Evolutionary conservation across 2,888 invertebrate species (phyloP).

Genomic region (Nudaria mundana): DNA sequence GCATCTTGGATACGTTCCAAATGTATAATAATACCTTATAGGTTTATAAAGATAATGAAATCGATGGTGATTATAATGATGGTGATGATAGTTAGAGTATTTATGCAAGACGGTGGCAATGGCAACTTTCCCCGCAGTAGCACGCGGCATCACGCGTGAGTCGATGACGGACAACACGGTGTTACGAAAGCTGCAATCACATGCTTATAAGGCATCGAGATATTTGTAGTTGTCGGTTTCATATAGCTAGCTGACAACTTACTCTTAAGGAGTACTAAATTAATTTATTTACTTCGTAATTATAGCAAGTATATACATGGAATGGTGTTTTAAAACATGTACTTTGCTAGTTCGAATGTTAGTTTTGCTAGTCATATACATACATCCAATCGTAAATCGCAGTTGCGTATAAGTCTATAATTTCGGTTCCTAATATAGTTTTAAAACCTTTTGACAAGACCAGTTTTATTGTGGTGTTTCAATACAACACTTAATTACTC

Average conservation of each 20-base stretch:
- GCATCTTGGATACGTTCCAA: conserved; percentile 41
- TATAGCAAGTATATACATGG: too few species aligned
- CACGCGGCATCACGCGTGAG: conserved; percentile 48
- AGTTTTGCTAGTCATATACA: too few species aligned
- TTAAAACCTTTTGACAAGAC: too few species aligned
- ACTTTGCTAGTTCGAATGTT: too few species aligned
- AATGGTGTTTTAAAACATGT: too few species aligned
- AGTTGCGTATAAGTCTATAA: too few species aligned
- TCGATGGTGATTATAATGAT: conserved; percentile 26
- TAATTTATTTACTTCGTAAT: conserved; percentile 20
- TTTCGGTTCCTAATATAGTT: too few species aligned
- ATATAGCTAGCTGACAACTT: conserved; percentile 25
- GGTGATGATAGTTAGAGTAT: conserved; percentile 46
- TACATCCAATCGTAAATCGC: too few species aligned
- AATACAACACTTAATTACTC: too few species aligned
- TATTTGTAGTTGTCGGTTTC: conserved; percentile 44
- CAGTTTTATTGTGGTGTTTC: too few species aligned
- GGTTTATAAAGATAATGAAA: conserved; percentile 28
- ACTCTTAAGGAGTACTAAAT: conserved; percentile 22
- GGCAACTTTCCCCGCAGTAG: conserved; percentile 66
- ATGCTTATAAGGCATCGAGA: conserved; percentile 58
- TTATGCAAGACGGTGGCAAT: conserved; percentile 59
- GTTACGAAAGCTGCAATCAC: conserved; percentile 73
- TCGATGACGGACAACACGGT: conserved; percentile 56
- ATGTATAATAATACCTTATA: conserved; percentile 18